Conservation (phyloP, 1,140 invertebrate species). For the Hypsibius dujardini region DNA sequence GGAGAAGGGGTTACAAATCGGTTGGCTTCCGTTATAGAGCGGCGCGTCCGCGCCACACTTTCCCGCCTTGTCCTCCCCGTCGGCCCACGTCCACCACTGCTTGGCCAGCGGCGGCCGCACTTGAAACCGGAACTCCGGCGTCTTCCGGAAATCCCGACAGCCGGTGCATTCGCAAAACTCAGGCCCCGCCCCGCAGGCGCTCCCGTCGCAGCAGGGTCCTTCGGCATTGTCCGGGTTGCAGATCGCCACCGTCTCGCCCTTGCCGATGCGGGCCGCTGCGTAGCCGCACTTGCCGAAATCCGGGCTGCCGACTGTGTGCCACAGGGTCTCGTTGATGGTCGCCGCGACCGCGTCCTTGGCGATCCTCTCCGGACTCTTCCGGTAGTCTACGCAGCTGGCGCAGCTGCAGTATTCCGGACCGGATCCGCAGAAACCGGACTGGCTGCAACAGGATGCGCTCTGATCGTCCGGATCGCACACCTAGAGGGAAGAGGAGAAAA, state of each 20-base stretch:
- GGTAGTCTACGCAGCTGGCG: neutral
- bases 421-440: neutral
- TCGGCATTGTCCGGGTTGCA: neutral
- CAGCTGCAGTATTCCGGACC: constrained; percentile 1
- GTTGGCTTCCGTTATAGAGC: neutral
- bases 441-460: neutral
- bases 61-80: neutral
- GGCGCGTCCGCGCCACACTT: constrained; percentile 7
- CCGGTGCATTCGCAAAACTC: neutral
- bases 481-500: too few species aligned
- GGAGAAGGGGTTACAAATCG: neutral
- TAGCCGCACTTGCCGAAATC: neutral
- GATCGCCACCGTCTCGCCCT: neutral
- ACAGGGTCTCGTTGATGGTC: neutral
- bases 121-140: neutral
- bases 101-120: neutral
- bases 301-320: neutral
- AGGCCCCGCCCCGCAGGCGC: neutral
- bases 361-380: neutral
- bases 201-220: neutral
- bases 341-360: neutral
- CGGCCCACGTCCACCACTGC: constrained; percentile 14
- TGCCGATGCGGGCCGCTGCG: neutral
- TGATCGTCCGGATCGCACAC: constrained; percentile 12
- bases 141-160: neutral